Evolutionary conservation across 2,113 vertebrate species (phyloP), one percentile per base, ranked within the genome.

Genomic region (Gobiocypris rarus): DNA sequence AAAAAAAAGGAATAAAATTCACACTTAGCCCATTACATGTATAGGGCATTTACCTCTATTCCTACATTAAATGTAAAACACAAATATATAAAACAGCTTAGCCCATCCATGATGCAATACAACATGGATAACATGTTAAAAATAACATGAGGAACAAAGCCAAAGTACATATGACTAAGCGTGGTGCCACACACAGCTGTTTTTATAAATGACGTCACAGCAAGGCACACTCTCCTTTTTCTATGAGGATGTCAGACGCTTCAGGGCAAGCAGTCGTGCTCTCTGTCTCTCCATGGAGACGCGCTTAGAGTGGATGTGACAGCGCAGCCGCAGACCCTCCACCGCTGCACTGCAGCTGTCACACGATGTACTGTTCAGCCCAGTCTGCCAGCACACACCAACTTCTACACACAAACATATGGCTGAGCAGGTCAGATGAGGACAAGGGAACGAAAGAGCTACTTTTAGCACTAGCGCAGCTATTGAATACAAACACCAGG

Each of bases 401-500:
- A 65, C 14, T 63, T 31, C 59, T 38, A 45, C 75, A 84, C 50
- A 71, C 52, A 78, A 17, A 83, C 87, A 89, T 89, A 89, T 89
- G 88, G 86, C 84, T 24, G 38, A 81, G 63, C 88, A 89, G 92
- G 91, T 93, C 92, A 92, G 41, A 63, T 84, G 75, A 89, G 91
- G 92, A 93, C 89, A 92, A 61, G 31, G 63, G 83, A 91, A 84
- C 85, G 43, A 61, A 83, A 78, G 87, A 50, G 43, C 48, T 80
- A 84, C 86, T 78, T 82, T 77, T 28, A 86, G 48, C 43, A 58
- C 6, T 11, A 71, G 69, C 34, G 4, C 41, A 71, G 22, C 38
- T 24, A 45, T 24, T 73, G 38, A 73, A 45, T 45, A 71, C 69
- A 73, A 73, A 24, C 22, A 73, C 69, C 69, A 73, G 69, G 11